Base-by-base conservation (phyloP, 2,888 invertebrate genomes). In the Dilophus febrilis region DNA sequence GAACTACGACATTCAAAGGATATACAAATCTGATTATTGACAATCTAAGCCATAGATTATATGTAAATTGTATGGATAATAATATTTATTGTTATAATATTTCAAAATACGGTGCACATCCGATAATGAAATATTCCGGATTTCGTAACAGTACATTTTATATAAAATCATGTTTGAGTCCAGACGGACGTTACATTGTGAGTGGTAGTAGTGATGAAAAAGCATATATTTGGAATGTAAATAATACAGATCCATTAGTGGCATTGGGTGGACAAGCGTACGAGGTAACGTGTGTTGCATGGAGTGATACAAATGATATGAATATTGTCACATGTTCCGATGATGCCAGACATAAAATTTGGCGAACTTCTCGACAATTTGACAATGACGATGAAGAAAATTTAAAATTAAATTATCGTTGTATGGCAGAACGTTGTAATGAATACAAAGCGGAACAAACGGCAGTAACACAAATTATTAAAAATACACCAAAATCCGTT, bases 151-250 rank as follows among this genome's bases (percentile, higher is more conserved):
- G 72, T 40, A 78, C 85, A 1, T 90, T 85, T 64, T 91, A 85
- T 59, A 79, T 91, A 28, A 88, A 87, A 59, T 72, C 83, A 0
- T 71, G 77, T 45, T 64, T 91, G 26, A 86, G 85, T 54, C 75
- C 78, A 1, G 86, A 90, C 60, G 78, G 82, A 4, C 64, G 67
- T 45, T 91, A 85, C 60, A 64, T 92, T 19, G 66, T 86, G 1
- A 86, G 86, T 57, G 91, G 91, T n/a, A 88, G 88, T 49, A 82
- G 82, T 51, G 86, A 88, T 60, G 77, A 80, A 48, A 68, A 73
- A 49, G 90, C 87, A 0, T 90, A 88, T 54, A 75, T 92, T 40
- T 92, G 91, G 90, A 77, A 74, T 55, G 70, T 77, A 2, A 66
- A 68, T 12, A 59, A 64, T 46, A 64, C 78, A 0, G 59, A 67